Evolutionary conservation across 1,140 invertebrate genomes (phyloP).

Genomic region (Schmidtea mediterranea): DNA sequence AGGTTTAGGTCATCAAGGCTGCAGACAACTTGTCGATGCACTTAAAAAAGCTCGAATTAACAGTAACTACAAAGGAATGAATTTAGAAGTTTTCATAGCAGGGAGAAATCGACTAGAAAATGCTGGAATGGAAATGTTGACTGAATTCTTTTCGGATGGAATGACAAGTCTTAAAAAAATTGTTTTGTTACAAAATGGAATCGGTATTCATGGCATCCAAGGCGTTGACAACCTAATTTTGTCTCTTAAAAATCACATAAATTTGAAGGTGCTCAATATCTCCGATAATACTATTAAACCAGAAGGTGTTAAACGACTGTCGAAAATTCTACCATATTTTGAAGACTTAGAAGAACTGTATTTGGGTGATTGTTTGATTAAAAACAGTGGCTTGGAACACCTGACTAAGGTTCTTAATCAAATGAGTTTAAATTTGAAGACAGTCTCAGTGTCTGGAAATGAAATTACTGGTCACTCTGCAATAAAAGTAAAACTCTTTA

Average conservation of each 20-base stretch:
- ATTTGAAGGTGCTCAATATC: background rate
- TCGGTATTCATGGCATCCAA: background rate
- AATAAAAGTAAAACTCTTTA: background rate
- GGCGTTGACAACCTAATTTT: background rate
- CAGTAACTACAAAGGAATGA: constrained; percentile 36
- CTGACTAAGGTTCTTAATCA: background rate
- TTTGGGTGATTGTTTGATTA: constrained; percentile 2
- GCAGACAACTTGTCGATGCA: constrained; percentile 5
- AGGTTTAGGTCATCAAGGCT: constrained; percentile 9
- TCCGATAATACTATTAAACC: constrained; percentile 5
- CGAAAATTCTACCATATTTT: background rate
- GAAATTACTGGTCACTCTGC: background rate
- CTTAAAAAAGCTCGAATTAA: constrained; percentile 33
- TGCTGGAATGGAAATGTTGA: constrained; percentile 52
- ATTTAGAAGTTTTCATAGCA: constrained; percentile 55
- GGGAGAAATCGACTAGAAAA: constrained; percentile 81
- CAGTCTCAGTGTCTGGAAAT: background rate
- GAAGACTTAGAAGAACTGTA: background rate
- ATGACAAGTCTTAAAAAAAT: constrained; percentile 1
- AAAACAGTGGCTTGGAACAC: background rate
- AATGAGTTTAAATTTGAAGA: background rate
- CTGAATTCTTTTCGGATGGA: constrained; percentile 18
- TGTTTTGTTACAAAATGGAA: constrained; percentile 3
- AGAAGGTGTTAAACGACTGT: background rate
- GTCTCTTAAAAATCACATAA: background rate